Evolutionary conservation across 2,888 invertebrate species (phyloP), one percentile per base, ranked within the genome.

Genomic region (Eubasilissa splendida): DNA sequence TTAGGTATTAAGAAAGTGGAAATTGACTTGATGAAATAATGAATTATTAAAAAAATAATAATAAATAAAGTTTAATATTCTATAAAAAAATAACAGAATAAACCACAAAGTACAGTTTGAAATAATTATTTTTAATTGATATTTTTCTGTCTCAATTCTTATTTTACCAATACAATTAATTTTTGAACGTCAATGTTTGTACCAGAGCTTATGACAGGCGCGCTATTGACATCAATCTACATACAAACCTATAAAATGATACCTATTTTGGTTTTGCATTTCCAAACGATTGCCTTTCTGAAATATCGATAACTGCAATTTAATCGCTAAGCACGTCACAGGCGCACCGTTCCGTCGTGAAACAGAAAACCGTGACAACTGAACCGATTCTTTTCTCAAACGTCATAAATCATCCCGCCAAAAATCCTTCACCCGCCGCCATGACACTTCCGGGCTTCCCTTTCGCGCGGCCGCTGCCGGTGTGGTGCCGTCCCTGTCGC

Each of bases 201-300:
- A 22, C 1, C 22, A 22, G 22, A 22, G 22, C 22, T 22, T 1
- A 22, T 22, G 22, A 22, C 42, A 42, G 42, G 14, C 14, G 58
- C 14, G 42, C 42, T 42, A 42, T 42, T 42, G 42, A 42, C 42
- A 42, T 42, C 42, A 42, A 42, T 42, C 2, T 42, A 4, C 3
- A 42, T 42, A 42, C 42, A 7, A 42, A 42, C 42, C 42, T 5
- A 42, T 42, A 42, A 42, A 42, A 42, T 42, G 42, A 42, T 42
- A 7, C 42, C 63, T 70, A 70, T 70, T 70, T 70, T 70, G 70
- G 70, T 70, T 70, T 54, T 9, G 14, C 52, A 53, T 76, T 76
- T 76, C 76, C 76, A 56, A 76, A n/a, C 76, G 54, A 76, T 76
- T 76, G 76, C n/a, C 42, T 76, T 65, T 76, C n/a, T 42, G 63